Base-by-base conservation (phyloP, 2,888 invertebrate species). In the Ormyrus thymus region DNA sequence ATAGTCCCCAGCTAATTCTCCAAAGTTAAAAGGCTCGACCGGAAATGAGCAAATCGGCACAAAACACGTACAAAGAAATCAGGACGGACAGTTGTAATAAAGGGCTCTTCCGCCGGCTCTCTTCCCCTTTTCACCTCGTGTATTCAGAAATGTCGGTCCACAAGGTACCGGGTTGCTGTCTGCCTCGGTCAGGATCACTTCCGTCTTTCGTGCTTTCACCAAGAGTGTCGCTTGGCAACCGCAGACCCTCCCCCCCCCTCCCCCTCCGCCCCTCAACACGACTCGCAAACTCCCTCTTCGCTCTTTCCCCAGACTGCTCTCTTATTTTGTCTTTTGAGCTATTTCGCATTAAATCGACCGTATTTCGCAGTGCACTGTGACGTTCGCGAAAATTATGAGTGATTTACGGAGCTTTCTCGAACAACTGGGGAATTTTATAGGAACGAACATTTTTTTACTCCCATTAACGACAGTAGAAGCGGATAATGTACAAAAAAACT, bases 171-270 rank as follows among this genome's bases (percentile, higher is more conserved):
- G 11, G 13, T 59, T 45, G 81, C 83, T 68, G 78, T 78, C 74
- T 74, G 72, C 45, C 62, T 59, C 85, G 85, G 86, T 87, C 86
- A 84, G 85, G 85, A 86, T 86, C 85, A 84, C 84, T 87, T 86
- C 84, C 83, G 84, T 79, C 75, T 84, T 83, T 83, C 83, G 82
- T 84, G 82, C 83, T 84, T 84, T 79, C 66, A 68, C 77, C 82
- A 80, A 56, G 70, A 81, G 81, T 76, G 85, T 85, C 83, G 85
- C 84, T 75, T 84, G 81, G 85, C 85, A 85, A 84, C 84, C 84
- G 78, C 84, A 83, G 81, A 29, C 81, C 83, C 80, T 80, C 51
- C 71, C 70, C 48, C 56, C n/a, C 43, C 10, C 65, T 48, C 8
- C 13, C 70, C 45, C 61, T 15, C 9, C 13, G 45, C 48, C 51